A percentile compares a stretch with the other conserved stretches of the same genome.
These are phyloP conservation scores for Amiota communis DNA, from an alignment of 2,888 invertebrate genomes.

Conservation along the genomic window DNA sequence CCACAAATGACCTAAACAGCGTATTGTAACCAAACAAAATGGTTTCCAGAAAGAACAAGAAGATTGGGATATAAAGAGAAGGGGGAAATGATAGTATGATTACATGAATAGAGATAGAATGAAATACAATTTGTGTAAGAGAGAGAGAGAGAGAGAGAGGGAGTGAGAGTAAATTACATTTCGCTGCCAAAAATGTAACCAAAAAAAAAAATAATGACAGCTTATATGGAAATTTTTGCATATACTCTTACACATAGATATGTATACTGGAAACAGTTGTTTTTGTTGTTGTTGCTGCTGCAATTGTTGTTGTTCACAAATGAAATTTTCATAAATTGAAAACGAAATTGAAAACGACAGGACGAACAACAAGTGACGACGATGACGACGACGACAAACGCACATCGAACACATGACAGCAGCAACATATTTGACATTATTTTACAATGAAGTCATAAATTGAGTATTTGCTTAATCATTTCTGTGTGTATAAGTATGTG, in stretches of 20 bases:
- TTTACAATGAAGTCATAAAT: constrained; percentile 61
- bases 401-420: constrained; percentile 26
- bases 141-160: not conserved
- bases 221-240: too few relatives aligned
- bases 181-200: not conserved
- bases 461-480: constrained; percentile 37
- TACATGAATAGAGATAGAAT: not conserved
- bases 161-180: not conserved
- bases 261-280: constrained; percentile 17
- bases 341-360: constrained; percentile 53
- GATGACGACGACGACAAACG: too few relatives aligned
- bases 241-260: too few relatives aligned
- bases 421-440: constrained; percentile 56
- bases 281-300: not conserved
- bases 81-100: not conserved
- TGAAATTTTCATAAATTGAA: constrained; percentile 50
- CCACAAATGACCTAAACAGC: constrained; percentile 31
- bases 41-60: constrained; percentile 15
- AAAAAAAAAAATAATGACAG: not conserved
- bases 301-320: constrained; percentile 17
- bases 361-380: constrained; percentile 8
- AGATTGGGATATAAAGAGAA: constrained; percentile 4
- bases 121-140: not conserved
- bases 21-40: constrained; percentile 24
- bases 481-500: constrained; percentile 33